phyloP scores from a whole-genome alignment of 2,888 invertebrate genomes.

The Crematogaster levior region DNA sequence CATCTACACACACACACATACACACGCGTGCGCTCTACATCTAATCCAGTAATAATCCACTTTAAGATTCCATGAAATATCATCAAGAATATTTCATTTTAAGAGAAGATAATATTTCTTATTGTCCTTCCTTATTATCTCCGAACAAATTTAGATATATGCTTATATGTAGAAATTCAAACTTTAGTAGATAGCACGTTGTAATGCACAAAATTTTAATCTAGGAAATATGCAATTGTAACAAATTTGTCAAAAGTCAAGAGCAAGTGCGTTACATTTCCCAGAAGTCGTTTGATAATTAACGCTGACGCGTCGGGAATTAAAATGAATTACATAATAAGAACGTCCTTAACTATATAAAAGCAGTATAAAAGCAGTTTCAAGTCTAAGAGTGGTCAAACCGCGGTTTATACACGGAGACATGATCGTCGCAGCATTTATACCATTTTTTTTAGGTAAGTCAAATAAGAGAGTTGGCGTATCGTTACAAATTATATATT shows the following conservation, averaged over 20 bases:
- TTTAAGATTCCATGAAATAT: background rate
- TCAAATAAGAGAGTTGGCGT: too few species aligned
- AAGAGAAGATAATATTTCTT: too few species aligned
- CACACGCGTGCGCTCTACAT: too few species aligned
- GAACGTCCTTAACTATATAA: constrained; percentile 40
- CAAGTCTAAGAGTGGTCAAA: constrained; percentile 68
- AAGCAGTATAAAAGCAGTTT: constrained; percentile 70
- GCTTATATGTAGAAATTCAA: background rate
- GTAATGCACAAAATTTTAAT: background rate
- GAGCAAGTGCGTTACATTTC: background rate
- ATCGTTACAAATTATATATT: constrained; percentile 40
- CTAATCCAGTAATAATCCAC: too few species aligned
- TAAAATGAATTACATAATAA: constrained; percentile 67
- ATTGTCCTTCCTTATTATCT: too few species aligned
- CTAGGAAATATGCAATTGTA: constrained; percentile 10
- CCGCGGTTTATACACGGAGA: constrained; percentile 56
- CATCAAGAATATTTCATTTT: background rate
- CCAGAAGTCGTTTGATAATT: constrained; percentile 52
- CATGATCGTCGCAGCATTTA: constrained; percentile 67
- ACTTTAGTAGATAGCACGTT: background rate
- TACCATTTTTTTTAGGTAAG: constrained; percentile 73
- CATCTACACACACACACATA: too few species aligned
- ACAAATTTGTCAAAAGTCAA: constrained; percentile 6
- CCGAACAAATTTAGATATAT: too few species aligned
- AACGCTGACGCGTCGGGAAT: constrained; percentile 26